Conservation (phyloP, 2,113 vertebrate species). For the Turdus rufiventris region DNA sequence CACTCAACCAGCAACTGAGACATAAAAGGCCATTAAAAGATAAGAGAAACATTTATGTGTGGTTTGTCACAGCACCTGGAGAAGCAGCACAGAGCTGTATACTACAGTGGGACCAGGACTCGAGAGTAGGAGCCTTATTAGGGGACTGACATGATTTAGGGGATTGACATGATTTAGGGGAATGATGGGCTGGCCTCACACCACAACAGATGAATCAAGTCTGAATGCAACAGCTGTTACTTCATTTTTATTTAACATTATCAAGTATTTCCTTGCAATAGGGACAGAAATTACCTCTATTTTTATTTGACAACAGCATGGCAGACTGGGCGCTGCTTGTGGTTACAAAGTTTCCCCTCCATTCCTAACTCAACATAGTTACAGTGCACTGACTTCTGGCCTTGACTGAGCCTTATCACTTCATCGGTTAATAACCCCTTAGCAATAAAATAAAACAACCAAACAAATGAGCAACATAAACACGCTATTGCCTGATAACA, state of each 20-base stretch:
- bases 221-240: neutral
- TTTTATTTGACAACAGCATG: neutral
- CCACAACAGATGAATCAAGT: fast-evolving
- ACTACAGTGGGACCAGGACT: fast-evolving
- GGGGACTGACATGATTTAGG: neutral
- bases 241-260: neutral
- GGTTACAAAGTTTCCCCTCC: neutral
- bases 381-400: no score
- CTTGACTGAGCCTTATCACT: neutral
- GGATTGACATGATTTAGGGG: neutral
- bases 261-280: neutral
- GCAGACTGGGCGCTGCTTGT: neutral
- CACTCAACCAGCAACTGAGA: neutral
- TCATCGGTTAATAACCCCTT: neutral
- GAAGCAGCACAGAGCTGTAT: neutral
- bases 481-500: neutral
- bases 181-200: neutral
- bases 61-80: neutral
- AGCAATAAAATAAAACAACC: neutral
- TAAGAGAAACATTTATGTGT: neutral
- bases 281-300: neutral
- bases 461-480: neutral
- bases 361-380: neutral
- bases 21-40: neutral
- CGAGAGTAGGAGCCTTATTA: neutral